These are phyloP conservation scores for Odiellus spinosus DNA, from an alignment of 2,888 invertebrate genomes.

Conservation along the genomic window DNA sequence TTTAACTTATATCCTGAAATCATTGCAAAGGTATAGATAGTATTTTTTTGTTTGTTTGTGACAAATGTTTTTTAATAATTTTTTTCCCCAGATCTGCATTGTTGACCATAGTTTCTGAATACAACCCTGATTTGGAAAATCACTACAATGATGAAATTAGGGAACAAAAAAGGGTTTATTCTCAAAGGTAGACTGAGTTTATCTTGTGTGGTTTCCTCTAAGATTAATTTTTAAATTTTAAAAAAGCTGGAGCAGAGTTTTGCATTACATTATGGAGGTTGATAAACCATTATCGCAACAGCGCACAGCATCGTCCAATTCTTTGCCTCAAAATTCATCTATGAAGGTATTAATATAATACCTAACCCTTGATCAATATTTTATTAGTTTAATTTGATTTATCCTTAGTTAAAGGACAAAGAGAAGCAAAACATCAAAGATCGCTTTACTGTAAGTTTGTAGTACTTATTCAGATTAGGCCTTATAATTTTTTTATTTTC, in stretches of 20 bases:
- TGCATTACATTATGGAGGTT: slow-evolving; percentile 51
- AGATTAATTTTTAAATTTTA: too few species aligned
- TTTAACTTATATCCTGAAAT: slow-evolving; percentile 83
- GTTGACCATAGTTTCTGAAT: slow-evolving; percentile 51
- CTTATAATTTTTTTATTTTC: too few species aligned
- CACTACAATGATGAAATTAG: slow-evolving; percentile 73
- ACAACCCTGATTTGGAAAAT: slow-evolving; percentile 66
- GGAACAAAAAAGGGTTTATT: slow-evolving; percentile 60
- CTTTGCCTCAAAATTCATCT: slow-evolving; percentile 7
- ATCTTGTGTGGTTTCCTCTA: too few species aligned
- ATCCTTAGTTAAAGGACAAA: slow-evolving; percentile 53
- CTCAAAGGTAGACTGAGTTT: slow-evolving; percentile 29
- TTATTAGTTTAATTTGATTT: slow-evolving; percentile 1
- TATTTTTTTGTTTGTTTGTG: too few species aligned
- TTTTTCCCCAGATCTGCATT: not conserved
- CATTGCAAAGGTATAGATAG: slow-evolving; percentile 57
- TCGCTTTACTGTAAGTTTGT: slow-evolving; percentile 56
- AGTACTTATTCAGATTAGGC: too few species aligned
- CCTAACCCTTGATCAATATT: slow-evolving; percentile 16
- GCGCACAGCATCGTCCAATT: slow-evolving; percentile 10
- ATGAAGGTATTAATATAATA: slow-evolving; percentile 4
- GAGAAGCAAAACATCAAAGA: slow-evolving; percentile 73
- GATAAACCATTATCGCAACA: slow-evolving; percentile 30
- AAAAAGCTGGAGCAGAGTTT: slow-evolving; percentile 63
- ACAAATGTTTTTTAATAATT: too few species aligned